Conservation (phyloP, 2,888 invertebrate genomes). For the Loripinus fragilis region DNA sequence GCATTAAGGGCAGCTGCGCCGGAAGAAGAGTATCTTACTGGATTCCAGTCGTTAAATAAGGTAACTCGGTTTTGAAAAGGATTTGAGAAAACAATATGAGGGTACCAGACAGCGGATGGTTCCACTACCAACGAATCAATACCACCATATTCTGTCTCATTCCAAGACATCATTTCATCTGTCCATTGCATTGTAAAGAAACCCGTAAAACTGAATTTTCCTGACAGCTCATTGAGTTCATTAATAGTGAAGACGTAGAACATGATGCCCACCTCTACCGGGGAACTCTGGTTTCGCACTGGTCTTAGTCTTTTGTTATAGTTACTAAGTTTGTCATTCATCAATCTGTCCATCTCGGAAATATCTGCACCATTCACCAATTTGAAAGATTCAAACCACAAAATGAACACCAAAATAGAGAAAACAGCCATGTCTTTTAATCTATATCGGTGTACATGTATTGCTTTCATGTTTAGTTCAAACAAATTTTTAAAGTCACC, state of each 20-base stretch:
- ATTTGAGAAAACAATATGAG: not conserved
- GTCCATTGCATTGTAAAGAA: not conserved
- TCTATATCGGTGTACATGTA: too few relatives aligned
- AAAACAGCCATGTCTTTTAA: too few relatives aligned
- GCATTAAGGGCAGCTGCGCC: not conserved
- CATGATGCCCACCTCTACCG: not conserved
- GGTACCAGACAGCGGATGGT: not conserved
- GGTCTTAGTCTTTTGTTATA: not conserved
- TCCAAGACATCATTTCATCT: not conserved
- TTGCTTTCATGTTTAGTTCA: too few relatives aligned
- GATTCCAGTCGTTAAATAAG: not conserved
- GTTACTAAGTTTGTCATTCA: not conserved
- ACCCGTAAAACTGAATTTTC: slow-evolving; percentile 2
- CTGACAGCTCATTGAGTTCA: not conserved
- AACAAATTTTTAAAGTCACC: too few relatives aligned
- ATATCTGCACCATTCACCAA: too few relatives aligned
- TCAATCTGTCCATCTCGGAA: not conserved
- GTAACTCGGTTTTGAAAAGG: not conserved
- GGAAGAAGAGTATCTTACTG: not conserved
- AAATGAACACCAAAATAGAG: too few relatives aligned
- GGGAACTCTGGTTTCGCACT: not conserved
- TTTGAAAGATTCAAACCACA: too few relatives aligned
- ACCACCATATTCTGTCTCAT: not conserved
- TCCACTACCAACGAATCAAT: not conserved
- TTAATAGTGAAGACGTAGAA: not conserved